phyloP scores from a whole-genome alignment of 2,113 vertebrate species.

The Canis aureus region DNA sequence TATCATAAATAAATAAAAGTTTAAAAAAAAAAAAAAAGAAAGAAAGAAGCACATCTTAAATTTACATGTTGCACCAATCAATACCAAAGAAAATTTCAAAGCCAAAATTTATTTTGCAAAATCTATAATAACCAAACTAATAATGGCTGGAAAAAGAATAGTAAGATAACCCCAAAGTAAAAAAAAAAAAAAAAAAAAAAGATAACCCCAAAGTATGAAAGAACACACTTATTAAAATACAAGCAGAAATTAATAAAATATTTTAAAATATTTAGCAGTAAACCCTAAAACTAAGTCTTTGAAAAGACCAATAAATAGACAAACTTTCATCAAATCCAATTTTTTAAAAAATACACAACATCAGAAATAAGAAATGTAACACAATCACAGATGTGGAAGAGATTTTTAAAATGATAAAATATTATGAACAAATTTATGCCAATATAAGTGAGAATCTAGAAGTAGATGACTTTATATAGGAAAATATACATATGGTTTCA shows the following conservation, averaged over 20 bases:
- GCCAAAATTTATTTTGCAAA: background rate
- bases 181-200: background rate
- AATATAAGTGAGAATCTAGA: conserved; percentile 4
- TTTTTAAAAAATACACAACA: background rate
- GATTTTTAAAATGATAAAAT: background rate
- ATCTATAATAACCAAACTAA: background rate
- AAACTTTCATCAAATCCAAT: background rate
- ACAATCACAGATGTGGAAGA: background rate
- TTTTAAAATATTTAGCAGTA: conserved; percentile 30
- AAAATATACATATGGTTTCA: background rate
- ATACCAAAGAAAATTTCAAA: background rate
- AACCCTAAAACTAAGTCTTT: conserved; percentile 14
- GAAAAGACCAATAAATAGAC: background rate
- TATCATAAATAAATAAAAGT: no score
- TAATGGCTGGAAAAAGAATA: background rate
- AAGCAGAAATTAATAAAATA: conserved; percentile 10
- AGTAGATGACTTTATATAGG: background rate
- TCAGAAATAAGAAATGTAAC: background rate
- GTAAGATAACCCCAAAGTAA: background rate
- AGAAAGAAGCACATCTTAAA: background rate
- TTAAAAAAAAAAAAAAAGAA: no score
- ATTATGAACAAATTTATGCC: background rate
- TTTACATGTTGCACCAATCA: background rate
- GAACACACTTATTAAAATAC: conserved; percentile 34
- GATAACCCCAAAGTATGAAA: background rate